Conservation (phyloP, 2,888 invertebrate species). For the Agrochola macilenta region DNA sequence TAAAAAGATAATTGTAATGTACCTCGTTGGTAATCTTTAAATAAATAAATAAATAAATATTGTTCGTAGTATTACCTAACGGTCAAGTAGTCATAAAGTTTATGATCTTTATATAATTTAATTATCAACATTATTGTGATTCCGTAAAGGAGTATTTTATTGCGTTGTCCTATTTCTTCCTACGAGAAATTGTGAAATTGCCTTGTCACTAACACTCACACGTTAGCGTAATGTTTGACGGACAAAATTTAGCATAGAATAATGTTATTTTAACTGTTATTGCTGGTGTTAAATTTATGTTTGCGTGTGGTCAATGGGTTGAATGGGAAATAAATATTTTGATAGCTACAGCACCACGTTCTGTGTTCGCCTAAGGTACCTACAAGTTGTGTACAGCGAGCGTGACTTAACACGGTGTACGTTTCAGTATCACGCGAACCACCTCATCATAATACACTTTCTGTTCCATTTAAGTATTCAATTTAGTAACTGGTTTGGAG, state of each 20-base stretch:
- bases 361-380: conserved; percentile 4
- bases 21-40: too few relatives aligned
- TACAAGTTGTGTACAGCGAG: conserved; percentile 43
- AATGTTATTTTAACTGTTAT: conserved; percentile 36
- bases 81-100: conserved; percentile 25
- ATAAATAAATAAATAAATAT: too few relatives aligned
- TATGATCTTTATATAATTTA: conserved; percentile 26
- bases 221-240: conserved; percentile 12
- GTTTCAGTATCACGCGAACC: conserved; percentile 71
- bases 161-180: conserved; percentile 19
- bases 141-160: conserved; percentile 29
- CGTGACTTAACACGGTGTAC: conserved; percentile 34
- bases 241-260: conserved; percentile 18
- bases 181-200: conserved; percentile 29
- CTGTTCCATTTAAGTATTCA: conserved; percentile 73
- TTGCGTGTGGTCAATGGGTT: conserved; percentile 38
- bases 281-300: conserved; percentile 27
- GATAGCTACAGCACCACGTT: conserved; percentile 17
- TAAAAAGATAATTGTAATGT: too few relatives aligned
- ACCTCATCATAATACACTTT: conserved; percentile 74
- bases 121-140: conserved; percentile 22
- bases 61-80: conserved; percentile 16
- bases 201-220: conserved; percentile 1
- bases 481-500: conserved; percentile 70
- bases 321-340: conserved; percentile 44